phyloP scores from a whole-genome alignment of 30 jellyfish, hydroid and myxozoan genomes.

The Catostylus mosaicus region DNA sequence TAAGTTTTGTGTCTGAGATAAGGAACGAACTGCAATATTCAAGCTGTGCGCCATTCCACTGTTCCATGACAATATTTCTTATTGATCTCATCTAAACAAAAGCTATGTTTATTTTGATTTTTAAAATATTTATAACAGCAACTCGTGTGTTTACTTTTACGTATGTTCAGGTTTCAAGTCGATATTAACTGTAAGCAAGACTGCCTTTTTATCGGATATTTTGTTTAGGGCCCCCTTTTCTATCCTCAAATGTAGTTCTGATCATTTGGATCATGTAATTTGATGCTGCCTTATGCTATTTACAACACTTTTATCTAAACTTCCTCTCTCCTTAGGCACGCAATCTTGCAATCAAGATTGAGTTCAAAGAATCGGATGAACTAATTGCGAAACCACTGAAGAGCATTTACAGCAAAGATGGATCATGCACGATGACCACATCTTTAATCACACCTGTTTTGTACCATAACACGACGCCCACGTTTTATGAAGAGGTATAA shows the following conservation, averaged over 20 bases:
- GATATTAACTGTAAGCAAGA: too few relatives aligned
- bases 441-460: conserved; percentile 81
- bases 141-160: too few relatives aligned
- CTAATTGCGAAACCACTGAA: conserved; percentile 76
- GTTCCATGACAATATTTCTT: too few relatives aligned
- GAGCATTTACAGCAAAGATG: conserved; percentile 87
- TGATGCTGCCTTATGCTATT: neutral
- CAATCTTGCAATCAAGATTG: conserved; percentile 85
- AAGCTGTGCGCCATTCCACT: too few relatives aligned
- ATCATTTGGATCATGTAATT: neutral
- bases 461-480: conserved; percentile 87
- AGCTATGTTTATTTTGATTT: too few relatives aligned
- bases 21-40: too few relatives aligned
- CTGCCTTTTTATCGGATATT: too few relatives aligned
- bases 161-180: too few relatives aligned
- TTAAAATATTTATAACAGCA: too few relatives aligned
- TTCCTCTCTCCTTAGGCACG: conserved; percentile 69
- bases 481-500: conserved; percentile 88
- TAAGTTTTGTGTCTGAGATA: too few relatives aligned
- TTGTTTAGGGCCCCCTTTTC: too few relatives aligned
- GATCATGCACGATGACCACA: conserved; percentile 83
- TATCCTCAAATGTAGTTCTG: neutral
- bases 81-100: too few relatives aligned
- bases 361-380: conserved; percentile 90
- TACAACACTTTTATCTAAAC: neutral